Evolutionary conservation across 1,140 invertebrate species (phyloP), one percentile per base, ranked within the genome.

Genomic region (Rhysida immarginata): DNA sequence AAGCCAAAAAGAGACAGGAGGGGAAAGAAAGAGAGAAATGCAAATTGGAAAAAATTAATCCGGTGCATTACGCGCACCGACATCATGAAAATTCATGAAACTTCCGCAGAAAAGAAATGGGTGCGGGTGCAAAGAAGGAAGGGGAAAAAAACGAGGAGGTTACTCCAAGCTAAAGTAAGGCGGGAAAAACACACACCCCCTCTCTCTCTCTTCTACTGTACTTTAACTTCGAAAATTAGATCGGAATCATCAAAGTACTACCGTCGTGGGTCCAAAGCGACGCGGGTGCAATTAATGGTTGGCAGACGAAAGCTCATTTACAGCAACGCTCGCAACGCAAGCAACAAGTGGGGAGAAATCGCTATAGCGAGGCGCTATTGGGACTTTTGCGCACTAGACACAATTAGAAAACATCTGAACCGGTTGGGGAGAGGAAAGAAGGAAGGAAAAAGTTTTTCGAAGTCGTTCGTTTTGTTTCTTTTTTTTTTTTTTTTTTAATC

Each of bases 11-110:
- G 11, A 41, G 11, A 41, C 35, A 41, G 11, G 35, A 11, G n/a
- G 35, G 11, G n/a, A n/a, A 41, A 11, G 35, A 11, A 41, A 11
- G 35, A 11, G 23, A 48, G 21, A 48, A 48, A 48, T 48, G 45
- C 45, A 48, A 48, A 48, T 48, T 14, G 13, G 13, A 48, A 48
- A 48, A 48, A 48, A 48, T 48, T 48, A 48, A 48, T 48, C 45
- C 45, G 13, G 45, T 11, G 21, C 45, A 48, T 48, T 48, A 20
- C 13, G 45, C 8, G 21, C 23, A 23, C 45, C 45, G 45, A 20
- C 45, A 13, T 8, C 45, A 48, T 48, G 45, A 48, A 48, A 48
- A 48, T 48, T 48, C 45, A 48, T 48, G 45, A 48, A 14, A 11
- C 8, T 48, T 48, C 45, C 45, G 23, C 11, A 48, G 14, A 48